Conservation (phyloP, 1,140 invertebrate genomes). For the Sminthurinus signatus region DNA sequence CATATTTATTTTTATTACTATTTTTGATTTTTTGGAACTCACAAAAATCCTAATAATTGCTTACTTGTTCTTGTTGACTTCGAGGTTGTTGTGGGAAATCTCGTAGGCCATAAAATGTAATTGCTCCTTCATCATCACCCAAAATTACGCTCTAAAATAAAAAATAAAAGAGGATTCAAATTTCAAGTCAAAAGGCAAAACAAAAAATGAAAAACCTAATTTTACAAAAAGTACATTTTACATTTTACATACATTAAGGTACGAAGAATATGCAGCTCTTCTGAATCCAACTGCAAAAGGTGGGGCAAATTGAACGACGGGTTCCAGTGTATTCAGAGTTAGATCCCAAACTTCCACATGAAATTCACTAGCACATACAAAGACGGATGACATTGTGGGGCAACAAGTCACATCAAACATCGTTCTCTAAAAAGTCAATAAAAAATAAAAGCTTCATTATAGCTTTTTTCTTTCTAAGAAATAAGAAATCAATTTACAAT, state of each 20-base stretch:
- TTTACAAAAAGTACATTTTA: too few relatives aligned
- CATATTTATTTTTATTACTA: background rate
- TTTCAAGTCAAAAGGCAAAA: too few relatives aligned
- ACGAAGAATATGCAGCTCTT: constrained; percentile 15
- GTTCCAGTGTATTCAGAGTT: constrained; percentile 38
- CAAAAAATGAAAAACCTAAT: too few relatives aligned
- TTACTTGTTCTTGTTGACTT: constrained; percentile 22
- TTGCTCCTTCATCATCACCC: constrained; percentile 29
- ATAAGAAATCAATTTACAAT: too few relatives aligned
- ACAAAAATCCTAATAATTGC: background rate
- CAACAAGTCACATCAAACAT: constrained; percentile 53
- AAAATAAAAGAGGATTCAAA: too few relatives aligned
- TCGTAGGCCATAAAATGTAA: constrained; percentile 26
- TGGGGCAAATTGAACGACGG: constrained; percentile 27
- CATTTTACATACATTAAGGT: constrained; percentile 25
- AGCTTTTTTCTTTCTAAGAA: too few relatives aligned
- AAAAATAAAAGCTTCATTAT: constrained; percentile 48
- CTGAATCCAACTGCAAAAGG: constrained; percentile 18
- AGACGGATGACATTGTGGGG: constrained; percentile 53
- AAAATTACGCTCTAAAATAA: constrained; percentile 31
- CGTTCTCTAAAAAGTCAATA: constrained; percentile 49
- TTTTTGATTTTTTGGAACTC: background rate
- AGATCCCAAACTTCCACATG: constrained; percentile 41
- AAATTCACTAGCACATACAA: constrained; percentile 50
- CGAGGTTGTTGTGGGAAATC: constrained; percentile 30